These are phyloP conservation scores for Halcyon chelicuti DNA, from an alignment of 2,797 vertebrate genomes.

Conservation along the genomic window DNA sequence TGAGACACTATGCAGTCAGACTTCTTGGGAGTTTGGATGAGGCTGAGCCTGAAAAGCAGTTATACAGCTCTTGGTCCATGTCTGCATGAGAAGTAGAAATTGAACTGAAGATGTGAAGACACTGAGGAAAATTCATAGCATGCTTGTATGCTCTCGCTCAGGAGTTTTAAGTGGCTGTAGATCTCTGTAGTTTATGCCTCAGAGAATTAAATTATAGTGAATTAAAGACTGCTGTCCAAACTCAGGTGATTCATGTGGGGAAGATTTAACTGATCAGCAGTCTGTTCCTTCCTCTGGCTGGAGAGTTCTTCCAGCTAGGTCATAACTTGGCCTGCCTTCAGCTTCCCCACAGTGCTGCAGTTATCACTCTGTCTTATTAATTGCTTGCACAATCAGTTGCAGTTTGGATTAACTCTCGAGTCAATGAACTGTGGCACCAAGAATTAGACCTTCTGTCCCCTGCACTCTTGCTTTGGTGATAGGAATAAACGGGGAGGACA, in stretches of 20 bases:
- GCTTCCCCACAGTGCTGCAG: not conserved
- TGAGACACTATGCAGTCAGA: not conserved
- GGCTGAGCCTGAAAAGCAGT: not conserved
- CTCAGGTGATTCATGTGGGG: slow-evolving; percentile 41
- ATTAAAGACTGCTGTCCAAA: slow-evolving; percentile 55
- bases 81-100: not conserved
- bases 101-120: slow-evolving; percentile 11
- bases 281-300: not conserved
- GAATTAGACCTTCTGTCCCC: not conserved
- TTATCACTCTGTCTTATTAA: slow-evolving; percentile 52
- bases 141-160: slow-evolving; percentile 42
- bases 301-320: slow-evolving; percentile 1
- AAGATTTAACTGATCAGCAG: slow-evolving; percentile 22
- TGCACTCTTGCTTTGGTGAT: not conserved
- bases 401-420: slow-evolving; percentile 17
- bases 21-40: not conserved
- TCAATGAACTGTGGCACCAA: not conserved
- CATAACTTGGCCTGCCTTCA: slow-evolving; percentile 42
- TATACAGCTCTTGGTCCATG: not conserved
- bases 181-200: slow-evolving; percentile 38
- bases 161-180: slow-evolving; percentile 60
- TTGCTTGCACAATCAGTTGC: slow-evolving; percentile 46
- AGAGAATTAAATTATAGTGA: slow-evolving; percentile 52
- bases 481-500: not conserved
- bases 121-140: slow-evolving; percentile 34